phyloP scores from a whole-genome alignment of 64 coral and sea anemone genomes.

The Hydrozoanthus tunicans region DNA sequence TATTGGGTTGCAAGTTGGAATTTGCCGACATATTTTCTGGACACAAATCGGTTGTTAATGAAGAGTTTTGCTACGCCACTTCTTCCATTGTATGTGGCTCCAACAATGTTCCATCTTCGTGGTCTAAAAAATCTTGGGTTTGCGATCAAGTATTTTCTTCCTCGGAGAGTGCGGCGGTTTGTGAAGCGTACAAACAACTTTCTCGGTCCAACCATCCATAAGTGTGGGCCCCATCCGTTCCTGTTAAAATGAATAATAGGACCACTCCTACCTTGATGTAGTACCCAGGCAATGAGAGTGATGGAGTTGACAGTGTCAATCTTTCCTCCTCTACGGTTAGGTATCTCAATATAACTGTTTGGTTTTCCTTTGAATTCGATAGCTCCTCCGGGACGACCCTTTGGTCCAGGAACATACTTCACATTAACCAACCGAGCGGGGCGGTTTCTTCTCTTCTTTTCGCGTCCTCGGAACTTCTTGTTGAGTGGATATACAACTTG shows the following conservation, averaged over 20 bases:
- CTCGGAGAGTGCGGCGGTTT: conserved; percentile 41
- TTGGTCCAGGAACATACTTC: conserved; percentile 52
- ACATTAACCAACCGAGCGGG: conserved; percentile 47
- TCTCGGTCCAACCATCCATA: conserved; percentile 53
- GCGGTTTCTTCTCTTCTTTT: conserved; percentile 29
- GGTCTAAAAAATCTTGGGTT: no score
- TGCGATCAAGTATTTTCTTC: no score
- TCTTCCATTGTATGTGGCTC: conserved; percentile 56
- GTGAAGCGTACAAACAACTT: conserved; percentile 48
- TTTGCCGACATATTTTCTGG: background rate
- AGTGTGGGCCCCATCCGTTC: conserved; percentile 71
- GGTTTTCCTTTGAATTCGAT: conserved; percentile 53
- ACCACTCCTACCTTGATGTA: conserved; percentile 56
- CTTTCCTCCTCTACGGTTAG: conserved; percentile 63
- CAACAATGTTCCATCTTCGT: no score
- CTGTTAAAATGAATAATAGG: conserved; percentile 73
- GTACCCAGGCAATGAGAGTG: conserved; percentile 75
- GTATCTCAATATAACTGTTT: conserved; percentile 71
- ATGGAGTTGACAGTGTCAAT: conserved; percentile 67
- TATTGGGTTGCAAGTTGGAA: conserved; percentile 54
- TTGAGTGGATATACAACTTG: conserved; percentile 68
- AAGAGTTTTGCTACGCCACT: conserved; percentile 14
- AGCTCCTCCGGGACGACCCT: conserved; percentile 43
- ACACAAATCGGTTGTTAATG: conserved; percentile 56
- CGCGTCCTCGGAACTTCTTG: conserved; percentile 31